Evolutionary conservation across 1,140 invertebrate species (phyloP).

Genomic region (Rhopalosiphum padi): DNA sequence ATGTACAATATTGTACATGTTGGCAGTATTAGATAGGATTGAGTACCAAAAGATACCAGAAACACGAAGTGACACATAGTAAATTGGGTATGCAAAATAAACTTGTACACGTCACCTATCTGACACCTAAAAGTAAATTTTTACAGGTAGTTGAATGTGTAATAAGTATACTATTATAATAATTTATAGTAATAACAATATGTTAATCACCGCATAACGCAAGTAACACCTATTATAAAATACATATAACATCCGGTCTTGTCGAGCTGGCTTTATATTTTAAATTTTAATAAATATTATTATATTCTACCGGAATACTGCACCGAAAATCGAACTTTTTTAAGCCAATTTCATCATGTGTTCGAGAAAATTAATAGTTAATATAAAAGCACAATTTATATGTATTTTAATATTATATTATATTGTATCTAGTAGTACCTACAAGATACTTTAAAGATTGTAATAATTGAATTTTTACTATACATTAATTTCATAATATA

Average conservation of each 20-base stretch:
- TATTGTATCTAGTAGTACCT: background rate
- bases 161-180: background rate
- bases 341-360: background rate
- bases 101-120: background rate
- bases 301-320: background rate
- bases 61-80: background rate
- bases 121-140: background rate
- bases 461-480: background rate
- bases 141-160: background rate
- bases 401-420: background rate
- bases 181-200: background rate
- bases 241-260: background rate
- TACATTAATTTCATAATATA: background rate
- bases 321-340: background rate
- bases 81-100: background rate
- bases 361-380: background rate
- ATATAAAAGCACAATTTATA: background rate
- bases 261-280: background rate
- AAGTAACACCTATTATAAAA: background rate
- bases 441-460: background rate
- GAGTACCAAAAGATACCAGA: background rate
- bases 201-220: background rate
- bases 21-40: background rate
- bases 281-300: background rate
- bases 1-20: background rate